phyloP scores from a whole-genome alignment of 2,797 vertebrate genomes.

The Acropternis orthonyx region DNA sequence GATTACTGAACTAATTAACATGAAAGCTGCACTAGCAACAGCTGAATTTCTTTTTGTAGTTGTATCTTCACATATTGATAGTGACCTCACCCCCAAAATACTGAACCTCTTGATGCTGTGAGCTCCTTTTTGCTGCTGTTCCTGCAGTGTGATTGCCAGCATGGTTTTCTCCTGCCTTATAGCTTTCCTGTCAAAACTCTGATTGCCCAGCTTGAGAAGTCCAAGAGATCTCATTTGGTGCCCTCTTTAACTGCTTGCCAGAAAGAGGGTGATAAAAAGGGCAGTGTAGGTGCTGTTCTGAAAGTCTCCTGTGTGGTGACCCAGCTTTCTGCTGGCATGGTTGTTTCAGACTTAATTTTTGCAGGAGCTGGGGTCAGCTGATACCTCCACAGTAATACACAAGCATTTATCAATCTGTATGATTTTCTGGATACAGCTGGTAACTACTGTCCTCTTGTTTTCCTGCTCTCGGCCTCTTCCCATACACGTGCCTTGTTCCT shows the following conservation, averaged over 20 bases:
- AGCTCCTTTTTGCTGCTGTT: neutral
- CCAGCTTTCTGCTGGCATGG: neutral
- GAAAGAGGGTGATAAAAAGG: neutral
- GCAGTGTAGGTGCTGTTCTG: neutral
- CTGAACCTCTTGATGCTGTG: neutral
- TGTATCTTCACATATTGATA: neutral
- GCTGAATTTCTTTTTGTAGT: neutral
- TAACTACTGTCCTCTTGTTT: neutral
- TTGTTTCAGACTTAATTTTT: neutral
- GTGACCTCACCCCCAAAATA: neutral
- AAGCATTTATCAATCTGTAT: neutral
- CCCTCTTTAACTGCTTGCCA: neutral
- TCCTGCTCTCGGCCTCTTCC: neutral
- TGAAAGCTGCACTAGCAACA: neutral
- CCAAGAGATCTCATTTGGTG: neutral
- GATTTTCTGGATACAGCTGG: neutral
- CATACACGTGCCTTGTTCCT: fast-evolving
- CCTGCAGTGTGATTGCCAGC: neutral
- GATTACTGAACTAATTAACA: neutral
- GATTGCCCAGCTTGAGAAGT: neutral
- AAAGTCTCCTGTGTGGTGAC: neutral
- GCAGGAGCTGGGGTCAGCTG: neutral
- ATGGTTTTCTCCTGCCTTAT: neutral
- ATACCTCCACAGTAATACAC: neutral
- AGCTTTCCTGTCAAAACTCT: neutral